A percentile compares a stretch with the other conserved stretches of the same genome.
phyloP scores from a whole-genome alignment of 2,797 vertebrate genomes.

The Numenius phaeopus region DNA sequence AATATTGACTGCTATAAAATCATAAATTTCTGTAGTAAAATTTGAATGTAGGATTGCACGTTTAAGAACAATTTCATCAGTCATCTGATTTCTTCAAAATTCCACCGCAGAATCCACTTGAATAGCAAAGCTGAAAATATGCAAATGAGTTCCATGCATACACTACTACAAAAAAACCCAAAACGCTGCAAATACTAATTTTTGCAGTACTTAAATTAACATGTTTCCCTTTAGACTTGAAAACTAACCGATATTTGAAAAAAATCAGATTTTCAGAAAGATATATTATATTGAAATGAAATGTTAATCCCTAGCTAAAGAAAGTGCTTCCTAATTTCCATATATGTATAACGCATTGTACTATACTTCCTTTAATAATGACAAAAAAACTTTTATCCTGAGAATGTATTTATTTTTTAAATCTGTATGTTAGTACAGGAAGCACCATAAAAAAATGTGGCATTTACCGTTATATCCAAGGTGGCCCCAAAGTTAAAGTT shows the following conservation, averaged over 20 bases:
- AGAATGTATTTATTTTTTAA: neutral
- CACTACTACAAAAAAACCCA: neutral
- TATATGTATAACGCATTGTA: neutral
- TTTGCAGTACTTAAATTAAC: constrained; percentile 17
- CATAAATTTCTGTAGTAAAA: neutral
- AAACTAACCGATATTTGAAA: neutral
- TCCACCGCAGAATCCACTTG: neutral
- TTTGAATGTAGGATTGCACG: neutral
- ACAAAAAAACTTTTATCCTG: neutral
- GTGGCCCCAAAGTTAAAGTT: neutral
- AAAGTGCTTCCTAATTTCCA: neutral
- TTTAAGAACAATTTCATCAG: neutral
- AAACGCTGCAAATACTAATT: constrained; percentile 26
- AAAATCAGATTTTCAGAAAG: neutral
- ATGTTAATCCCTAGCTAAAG: neutral
- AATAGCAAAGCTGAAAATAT: neutral
- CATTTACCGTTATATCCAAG: neutral
- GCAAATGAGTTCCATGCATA: neutral
- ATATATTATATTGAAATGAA: neutral
- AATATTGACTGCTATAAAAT: neutral
- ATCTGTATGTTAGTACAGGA: neutral
- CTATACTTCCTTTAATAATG: neutral
- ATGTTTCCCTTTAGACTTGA: neutral
- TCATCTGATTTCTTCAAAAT: neutral
- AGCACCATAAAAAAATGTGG: neutral